Percentiles rank a stretch among this genome's conserved stretches.
Evolutionary conservation across 2,113 vertebrate species (phyloP).

Genomic region (Oostethus manadensis): DNA sequence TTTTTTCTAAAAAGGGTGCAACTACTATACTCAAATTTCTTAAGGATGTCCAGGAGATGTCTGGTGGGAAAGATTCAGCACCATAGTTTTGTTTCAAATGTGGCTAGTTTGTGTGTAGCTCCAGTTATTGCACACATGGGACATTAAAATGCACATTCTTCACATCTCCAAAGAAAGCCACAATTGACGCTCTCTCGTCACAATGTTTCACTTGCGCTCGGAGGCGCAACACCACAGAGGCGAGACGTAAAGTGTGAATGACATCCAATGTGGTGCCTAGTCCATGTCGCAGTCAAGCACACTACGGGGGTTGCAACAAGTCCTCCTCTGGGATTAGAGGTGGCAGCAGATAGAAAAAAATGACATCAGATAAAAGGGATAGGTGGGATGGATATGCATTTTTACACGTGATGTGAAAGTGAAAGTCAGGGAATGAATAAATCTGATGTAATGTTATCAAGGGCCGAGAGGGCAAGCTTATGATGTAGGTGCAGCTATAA

Average conservation of each 20-base stretch:
- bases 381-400: background rate
- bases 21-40: too few relatives aligned
- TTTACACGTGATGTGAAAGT: background rate
- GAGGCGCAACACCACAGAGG: conserved; percentile 16
- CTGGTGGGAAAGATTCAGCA: too few relatives aligned
- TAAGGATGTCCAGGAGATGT: too few relatives aligned
- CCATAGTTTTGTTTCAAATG: too few relatives aligned
- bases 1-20: too few relatives aligned
- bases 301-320: background rate
- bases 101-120: too few relatives aligned
- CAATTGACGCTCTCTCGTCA: conserved; percentile 3
- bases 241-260: conserved; percentile 19
- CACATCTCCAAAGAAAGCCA: background rate
- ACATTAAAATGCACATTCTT: too few relatives aligned
- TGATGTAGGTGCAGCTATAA: background rate
- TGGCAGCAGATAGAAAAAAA: background rate
- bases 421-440: conserved; percentile 1
- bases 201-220: background rate
- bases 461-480: too few relatives aligned
- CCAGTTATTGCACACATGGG: too few relatives aligned
- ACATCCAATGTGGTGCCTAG: conserved; percentile 22
- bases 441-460: background rate
- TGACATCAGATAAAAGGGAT: background rate
- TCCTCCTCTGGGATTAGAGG: too few relatives aligned
- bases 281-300: conserved; percentile 10